phyloP scores from a whole-genome alignment of 64 coral and sea anemone species.

The Dendronephthya gigantea region DNA sequence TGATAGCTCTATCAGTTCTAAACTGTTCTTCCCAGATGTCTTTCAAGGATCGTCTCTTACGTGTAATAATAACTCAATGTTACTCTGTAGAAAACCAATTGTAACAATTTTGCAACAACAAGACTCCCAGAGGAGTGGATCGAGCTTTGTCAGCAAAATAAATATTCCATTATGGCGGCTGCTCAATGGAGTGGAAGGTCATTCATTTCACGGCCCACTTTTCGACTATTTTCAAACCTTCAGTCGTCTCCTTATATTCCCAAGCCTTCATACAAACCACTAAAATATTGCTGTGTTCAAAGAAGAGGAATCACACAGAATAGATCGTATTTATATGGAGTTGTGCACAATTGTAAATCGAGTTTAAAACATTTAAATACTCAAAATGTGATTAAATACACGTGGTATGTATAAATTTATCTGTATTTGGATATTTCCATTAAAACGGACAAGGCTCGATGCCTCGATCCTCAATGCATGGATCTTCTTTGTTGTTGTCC shows the following conservation, averaged over 20 bases:
- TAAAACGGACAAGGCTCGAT: too few relatives aligned
- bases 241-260: neutral
- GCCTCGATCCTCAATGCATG: too few relatives aligned
- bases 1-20: too few relatives aligned
- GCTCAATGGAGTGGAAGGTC: neutral
- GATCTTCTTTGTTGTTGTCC: too few relatives aligned
- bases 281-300: neutral
- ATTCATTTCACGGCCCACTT: neutral
- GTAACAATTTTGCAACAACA: too few relatives aligned
- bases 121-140: neutral
- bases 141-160: neutral
- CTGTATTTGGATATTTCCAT: too few relatives aligned
- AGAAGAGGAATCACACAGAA: neutral
- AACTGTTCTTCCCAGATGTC: too few relatives aligned
- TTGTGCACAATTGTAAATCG: neutral
- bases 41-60: too few relatives aligned
- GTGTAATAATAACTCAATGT: too few relatives aligned
- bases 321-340: neutral
- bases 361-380: neutral
- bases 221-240: neutral
- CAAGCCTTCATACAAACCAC: neutral
- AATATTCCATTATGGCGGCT: neutral
- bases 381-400: neutral
- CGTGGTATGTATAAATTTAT: constrained; percentile 5
- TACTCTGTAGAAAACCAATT: too few relatives aligned